Evolutionary conservation across 2,113 vertebrate genomes (phyloP).

Genomic region (Prionailurus bengalensis): DNA sequence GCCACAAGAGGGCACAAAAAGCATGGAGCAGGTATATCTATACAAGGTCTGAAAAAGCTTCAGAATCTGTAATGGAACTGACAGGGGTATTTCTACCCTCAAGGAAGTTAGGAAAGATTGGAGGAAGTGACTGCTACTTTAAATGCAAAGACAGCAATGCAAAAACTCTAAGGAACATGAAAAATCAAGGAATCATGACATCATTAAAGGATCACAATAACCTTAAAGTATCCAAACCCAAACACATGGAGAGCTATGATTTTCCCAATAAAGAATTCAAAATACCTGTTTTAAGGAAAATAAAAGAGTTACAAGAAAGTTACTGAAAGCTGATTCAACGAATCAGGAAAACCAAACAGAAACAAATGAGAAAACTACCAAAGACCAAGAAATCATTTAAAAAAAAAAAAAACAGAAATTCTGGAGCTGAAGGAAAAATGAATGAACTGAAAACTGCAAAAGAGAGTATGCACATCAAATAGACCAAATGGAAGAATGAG

Average conservation of each 20-base stretch:
- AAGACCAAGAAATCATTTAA: neutral
- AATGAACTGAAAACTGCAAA: neutral
- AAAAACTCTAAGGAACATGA: slow-evolving; percentile 13
- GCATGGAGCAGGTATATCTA: neutral
- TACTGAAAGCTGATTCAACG: neutral
- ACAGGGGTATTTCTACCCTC: neutral
- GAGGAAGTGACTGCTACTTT: neutral
- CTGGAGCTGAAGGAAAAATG: neutral
- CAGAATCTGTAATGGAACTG: neutral
- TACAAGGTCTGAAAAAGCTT: neutral
- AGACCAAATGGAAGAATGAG: neutral
- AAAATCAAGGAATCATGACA: neutral
- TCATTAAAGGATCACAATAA: neutral
- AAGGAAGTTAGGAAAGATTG: neutral
- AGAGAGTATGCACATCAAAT: neutral
- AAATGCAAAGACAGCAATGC: neutral
- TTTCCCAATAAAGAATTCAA: neutral
- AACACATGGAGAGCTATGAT: neutral
- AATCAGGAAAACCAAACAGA: neutral
- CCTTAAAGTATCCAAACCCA: neutral
- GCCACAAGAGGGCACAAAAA: neutral
- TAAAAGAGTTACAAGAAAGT: neutral
- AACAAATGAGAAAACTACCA: neutral
- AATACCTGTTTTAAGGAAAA: neutral
- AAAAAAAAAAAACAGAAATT: neutral